phyloP scores from a whole-genome alignment of 2,797 vertebrate species.

The Pitangus sulphuratus region DNA sequence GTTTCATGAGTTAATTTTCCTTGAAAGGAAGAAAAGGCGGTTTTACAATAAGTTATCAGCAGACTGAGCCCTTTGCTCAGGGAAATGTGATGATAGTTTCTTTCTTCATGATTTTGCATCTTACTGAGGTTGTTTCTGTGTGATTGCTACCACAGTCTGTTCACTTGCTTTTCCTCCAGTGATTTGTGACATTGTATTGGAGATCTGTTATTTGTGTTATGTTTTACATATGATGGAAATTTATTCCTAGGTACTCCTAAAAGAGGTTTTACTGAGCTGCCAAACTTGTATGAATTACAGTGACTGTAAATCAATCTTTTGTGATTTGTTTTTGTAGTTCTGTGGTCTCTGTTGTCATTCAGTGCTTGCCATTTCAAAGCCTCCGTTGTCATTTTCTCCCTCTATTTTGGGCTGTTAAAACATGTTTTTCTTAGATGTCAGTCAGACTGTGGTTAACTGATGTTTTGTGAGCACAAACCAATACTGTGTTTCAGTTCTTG shows the following conservation, averaged over 20 bases:
- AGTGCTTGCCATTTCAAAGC: neutral
- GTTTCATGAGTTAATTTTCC: neutral
- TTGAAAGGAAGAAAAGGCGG: neutral
- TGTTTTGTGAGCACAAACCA: neutral
- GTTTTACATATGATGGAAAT: neutral
- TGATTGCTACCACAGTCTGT: neutral
- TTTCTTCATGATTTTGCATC: neutral
- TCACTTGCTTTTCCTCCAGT: neutral
- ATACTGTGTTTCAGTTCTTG: neutral
- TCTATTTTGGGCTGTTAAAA: neutral
- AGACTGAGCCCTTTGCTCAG: fast-evolving
- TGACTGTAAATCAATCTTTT: neutral
- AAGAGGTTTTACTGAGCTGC: neutral
- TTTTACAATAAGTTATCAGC: neutral
- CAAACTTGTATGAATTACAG: neutral
- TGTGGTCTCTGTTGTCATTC: neutral
- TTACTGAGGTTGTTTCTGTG: neutral
- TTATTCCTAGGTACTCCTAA: neutral
- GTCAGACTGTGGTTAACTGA: neutral
- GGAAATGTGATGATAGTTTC: neutral
- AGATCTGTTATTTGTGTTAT: neutral
- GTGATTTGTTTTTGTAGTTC: neutral
- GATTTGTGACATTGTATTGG: neutral
- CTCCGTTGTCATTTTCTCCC: neutral
- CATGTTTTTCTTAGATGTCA: neutral